Percentiles rank a stretch among this genome's conserved stretches.
Conservation (phyloP, 2,797 vertebrate species). For the Pipistrellus pipistrellus region DNA sequence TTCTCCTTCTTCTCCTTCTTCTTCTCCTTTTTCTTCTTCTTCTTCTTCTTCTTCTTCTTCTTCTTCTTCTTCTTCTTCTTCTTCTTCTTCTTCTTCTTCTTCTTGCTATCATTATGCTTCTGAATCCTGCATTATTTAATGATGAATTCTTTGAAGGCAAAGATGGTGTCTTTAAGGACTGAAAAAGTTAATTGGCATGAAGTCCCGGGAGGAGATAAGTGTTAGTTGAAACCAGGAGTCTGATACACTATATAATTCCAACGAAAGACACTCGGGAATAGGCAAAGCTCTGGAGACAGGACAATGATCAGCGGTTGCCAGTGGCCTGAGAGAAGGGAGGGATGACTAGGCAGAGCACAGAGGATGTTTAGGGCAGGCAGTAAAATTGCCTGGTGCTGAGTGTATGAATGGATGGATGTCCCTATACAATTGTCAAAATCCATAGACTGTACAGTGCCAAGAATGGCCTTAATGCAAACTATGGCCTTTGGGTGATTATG, state of each 20-base stretch:
- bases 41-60: no score
- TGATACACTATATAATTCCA: not conserved
- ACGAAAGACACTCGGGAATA: not conserved
- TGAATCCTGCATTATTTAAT: not conserved
- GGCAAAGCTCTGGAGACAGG: not conserved
- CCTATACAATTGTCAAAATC: not conserved
- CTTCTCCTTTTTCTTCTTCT: no score
- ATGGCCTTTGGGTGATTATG: not conserved
- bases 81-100: no score
- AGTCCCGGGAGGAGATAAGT: not conserved
- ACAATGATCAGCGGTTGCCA: not conserved
- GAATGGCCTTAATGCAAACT: not conserved
- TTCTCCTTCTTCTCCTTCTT: not conserved
- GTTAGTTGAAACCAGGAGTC: slow-evolving; percentile 18
- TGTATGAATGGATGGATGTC: not conserved
- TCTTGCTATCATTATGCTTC: not conserved
- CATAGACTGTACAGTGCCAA: not conserved
- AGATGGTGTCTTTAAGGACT: not conserved
- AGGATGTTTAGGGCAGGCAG: not conserved
- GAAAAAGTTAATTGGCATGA: not conserved
- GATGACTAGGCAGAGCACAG: not conserved
- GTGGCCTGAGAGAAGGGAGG: not conserved
- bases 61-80: not conserved
- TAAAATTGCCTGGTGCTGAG: not conserved
- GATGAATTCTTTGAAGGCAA: not conserved